Evolutionary conservation across 2,888 invertebrate genomes (phyloP).

Genomic region (Phalangium opilio): DNA sequence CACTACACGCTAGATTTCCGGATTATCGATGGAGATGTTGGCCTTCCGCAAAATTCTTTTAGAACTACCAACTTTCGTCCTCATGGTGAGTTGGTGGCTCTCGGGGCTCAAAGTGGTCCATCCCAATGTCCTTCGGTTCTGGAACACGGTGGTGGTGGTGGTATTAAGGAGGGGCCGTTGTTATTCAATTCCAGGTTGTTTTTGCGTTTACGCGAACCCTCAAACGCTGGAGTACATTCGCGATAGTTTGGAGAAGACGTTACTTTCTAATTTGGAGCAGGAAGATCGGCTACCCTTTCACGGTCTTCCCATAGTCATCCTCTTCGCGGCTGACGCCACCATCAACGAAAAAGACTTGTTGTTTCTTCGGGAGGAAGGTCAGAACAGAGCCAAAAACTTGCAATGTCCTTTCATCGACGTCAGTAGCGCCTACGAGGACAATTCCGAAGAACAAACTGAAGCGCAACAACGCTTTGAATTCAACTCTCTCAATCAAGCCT

Average conservation of each 20-base stretch:
- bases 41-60: constrained; percentile 60
- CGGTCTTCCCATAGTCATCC: constrained; percentile 69
- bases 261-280: constrained; percentile 73
- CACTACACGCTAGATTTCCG: constrained; percentile 68
- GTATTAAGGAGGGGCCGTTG: too few species aligned
- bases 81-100: constrained; percentile 47
- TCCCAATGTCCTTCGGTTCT: too few species aligned
- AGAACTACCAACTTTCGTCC: constrained; percentile 72
- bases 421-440: constrained; percentile 22
- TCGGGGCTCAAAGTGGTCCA: too few species aligned
- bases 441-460: constrained; percentile 31
- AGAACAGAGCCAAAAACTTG: constrained; percentile 70
- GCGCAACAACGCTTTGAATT: constrained; percentile 25
- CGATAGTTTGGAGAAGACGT: constrained; percentile 75
- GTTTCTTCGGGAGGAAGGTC: constrained; percentile 71
- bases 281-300: constrained; percentile 77
- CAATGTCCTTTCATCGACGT: constrained; percentile 76
- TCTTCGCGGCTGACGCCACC: constrained; percentile 69
- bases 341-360: constrained; percentile 73
- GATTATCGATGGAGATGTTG: constrained; percentile 71
- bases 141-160: too few species aligned
- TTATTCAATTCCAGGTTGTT: constrained; percentile 30
- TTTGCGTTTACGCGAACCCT: constrained; percentile 60
- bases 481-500: constrained; percentile 41
- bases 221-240: constrained; percentile 82